A percentile compares a stretch with the other conserved stretches of the same genome.
Evolutionary conservation across 2,797 vertebrate genomes (phyloP).

Genomic region (Sorex maritimensis): DNA sequence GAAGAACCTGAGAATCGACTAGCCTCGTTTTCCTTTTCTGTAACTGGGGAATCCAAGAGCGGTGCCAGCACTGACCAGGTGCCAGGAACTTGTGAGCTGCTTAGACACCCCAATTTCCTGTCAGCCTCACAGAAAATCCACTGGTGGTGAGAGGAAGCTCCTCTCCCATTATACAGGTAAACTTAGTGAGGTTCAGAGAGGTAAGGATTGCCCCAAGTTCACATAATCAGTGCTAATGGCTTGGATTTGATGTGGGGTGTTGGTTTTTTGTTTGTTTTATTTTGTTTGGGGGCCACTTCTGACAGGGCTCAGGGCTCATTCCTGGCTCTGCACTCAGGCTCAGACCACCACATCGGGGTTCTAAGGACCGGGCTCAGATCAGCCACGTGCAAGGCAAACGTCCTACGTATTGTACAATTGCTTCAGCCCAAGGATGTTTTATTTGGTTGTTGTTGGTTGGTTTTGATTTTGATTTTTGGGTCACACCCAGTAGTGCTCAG

Average conservation of each 20-base stretch:
- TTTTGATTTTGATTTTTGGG: too few species aligned
- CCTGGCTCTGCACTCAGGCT: too few species aligned
- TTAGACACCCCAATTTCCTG: neutral
- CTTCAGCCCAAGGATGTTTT: too few species aligned
- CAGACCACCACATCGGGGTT: too few species aligned
- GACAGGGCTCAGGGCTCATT: too few species aligned
- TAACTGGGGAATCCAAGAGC: neutral
- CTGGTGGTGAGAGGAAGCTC: neutral
- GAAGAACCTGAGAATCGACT: neutral
- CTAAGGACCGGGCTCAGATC: too few species aligned
- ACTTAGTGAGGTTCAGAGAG: neutral
- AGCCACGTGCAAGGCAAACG: too few species aligned
- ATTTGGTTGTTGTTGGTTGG: too few species aligned
- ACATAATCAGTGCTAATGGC: neutral
- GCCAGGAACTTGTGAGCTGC: neutral
- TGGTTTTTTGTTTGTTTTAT: too few species aligned
- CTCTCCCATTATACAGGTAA: neutral
- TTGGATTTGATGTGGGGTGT: neutral
- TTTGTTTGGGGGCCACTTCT: too few species aligned
- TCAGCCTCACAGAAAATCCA: neutral
- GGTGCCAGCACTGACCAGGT: neutral
- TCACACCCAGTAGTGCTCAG: too few species aligned
- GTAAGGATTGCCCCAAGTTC: neutral
- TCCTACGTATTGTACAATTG: too few species aligned
- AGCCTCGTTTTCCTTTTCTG: slow-evolving; percentile 4